Conservation (phyloP, 92 coral and sea anemone species). For the Siderastrea radians region DNA sequence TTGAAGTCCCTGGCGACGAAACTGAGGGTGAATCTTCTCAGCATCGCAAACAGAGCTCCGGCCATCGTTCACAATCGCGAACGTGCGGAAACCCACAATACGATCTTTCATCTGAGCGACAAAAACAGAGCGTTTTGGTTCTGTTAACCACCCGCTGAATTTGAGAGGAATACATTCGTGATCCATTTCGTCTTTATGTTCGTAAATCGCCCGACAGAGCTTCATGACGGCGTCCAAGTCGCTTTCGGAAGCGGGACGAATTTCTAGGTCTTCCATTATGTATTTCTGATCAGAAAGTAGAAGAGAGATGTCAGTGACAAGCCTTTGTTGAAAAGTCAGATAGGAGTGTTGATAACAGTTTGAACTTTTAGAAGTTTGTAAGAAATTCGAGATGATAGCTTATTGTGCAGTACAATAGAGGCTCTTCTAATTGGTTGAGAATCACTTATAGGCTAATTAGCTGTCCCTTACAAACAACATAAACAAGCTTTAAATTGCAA, state of each 20-base stretch:
- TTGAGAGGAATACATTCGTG: constrained; percentile 89
- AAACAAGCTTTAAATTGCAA: constrained; percentile 31
- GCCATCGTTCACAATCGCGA: constrained; percentile 85
- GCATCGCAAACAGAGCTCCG: constrained; percentile 88
- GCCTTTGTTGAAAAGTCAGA: neutral
- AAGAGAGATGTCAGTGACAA: no score
- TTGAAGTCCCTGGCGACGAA: constrained; percentile 90
- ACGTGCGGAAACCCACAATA: constrained; percentile 86
- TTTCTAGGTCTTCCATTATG: constrained; percentile 17
- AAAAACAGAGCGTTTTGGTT: constrained; percentile 75
- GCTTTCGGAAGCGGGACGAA: constrained; percentile 64
- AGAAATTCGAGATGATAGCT: constrained; percentile 30
- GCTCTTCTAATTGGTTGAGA: constrained; percentile 22
- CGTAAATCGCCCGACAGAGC: constrained; percentile 87
- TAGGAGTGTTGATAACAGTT: constrained; percentile 5
- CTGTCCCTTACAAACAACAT: constrained; percentile 8
- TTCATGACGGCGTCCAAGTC: constrained; percentile 77
- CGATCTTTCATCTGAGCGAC: constrained; percentile 81
- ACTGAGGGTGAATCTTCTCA: constrained; percentile 84
- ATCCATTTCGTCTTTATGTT: constrained; percentile 30
- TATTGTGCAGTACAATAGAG: constrained; percentile 12
- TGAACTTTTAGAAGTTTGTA: constrained; percentile 18
- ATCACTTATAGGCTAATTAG: constrained; percentile 34
- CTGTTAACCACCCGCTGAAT: constrained; percentile 81
- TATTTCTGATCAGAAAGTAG: neutral